phyloP scores from a whole-genome alignment of 2,888 invertebrate genomes.

The Strigamia transsilvanica region DNA sequence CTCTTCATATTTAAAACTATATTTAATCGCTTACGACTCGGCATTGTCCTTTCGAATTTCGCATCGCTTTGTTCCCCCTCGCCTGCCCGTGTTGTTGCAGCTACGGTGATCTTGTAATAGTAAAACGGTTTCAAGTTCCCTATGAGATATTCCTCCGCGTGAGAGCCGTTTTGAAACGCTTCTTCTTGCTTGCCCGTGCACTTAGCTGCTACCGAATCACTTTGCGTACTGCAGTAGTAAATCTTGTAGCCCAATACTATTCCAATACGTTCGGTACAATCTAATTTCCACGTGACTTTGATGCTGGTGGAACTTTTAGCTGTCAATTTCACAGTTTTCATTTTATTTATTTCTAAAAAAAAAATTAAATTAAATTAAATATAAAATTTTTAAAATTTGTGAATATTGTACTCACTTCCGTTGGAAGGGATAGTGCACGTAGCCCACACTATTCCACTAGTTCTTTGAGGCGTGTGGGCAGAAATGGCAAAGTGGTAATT shows the following conservation, averaged over 20 bases:
- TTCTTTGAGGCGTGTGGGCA: conserved; percentile 74
- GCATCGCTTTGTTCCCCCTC: conserved; percentile 60
- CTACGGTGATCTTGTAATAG: conserved; percentile 76
- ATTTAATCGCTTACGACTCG: conserved; percentile 52
- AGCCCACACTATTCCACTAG: conserved; percentile 88
- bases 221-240: conserved; percentile 71
- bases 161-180: conserved; percentile 56
- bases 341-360: conserved; percentile 67
- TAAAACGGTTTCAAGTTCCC: conserved; percentile 76
- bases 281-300: conserved; percentile 78
- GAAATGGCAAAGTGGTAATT: conserved; percentile 82
- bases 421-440: conserved; percentile 73
- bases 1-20: background rate
- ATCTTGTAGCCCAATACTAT: conserved; percentile 78
- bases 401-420: conserved; percentile 60
- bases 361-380: conserved; percentile 34
- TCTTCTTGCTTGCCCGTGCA: conserved; percentile 54
- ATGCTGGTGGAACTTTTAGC: conserved; percentile 68
- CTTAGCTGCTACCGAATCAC: background rate
- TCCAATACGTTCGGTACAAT: conserved; percentile 77
- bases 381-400: too few relatives aligned
- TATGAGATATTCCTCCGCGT: conserved; percentile 57
- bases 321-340: conserved; percentile 70
- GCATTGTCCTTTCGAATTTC: conserved; percentile 33
- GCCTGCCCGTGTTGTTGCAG: conserved; percentile 71